Conservation (phyloP, 2,888 invertebrate species). For the Melanotus villosus region DNA sequence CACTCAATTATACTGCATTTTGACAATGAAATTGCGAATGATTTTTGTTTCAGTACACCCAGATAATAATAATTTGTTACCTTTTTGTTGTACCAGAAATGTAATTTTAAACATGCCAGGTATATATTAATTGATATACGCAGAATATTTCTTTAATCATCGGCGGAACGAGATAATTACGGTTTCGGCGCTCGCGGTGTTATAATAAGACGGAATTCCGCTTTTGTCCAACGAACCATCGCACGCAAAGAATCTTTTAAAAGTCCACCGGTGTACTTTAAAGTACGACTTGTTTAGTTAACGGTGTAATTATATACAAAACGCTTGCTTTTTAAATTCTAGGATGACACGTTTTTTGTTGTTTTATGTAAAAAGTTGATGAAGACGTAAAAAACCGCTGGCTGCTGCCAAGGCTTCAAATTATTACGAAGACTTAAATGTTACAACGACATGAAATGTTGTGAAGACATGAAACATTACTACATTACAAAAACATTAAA, state of each 20-base stretch:
- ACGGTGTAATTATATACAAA: constrained; percentile 11
- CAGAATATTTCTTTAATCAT: constrained; percentile 31
- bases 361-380: too few relatives aligned
- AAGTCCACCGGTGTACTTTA: not conserved
- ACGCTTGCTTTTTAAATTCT: too few relatives aligned
- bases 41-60: constrained; percentile 26
- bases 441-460: too few relatives aligned
- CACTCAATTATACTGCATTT: constrained; percentile 42
- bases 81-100: constrained; percentile 8
- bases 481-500: too few relatives aligned
- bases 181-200: constrained; percentile 27
- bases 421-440: too few relatives aligned
- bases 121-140: constrained; percentile 32
- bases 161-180: constrained; percentile 29
- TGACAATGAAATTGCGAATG: constrained; percentile 46
- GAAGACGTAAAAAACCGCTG: too few relatives aligned
- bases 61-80: constrained; percentile 8
- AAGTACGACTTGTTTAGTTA: constrained; percentile 18
- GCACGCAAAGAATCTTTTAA: not conserved
- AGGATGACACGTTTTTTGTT: too few relatives aligned
- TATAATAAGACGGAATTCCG: constrained; percentile 19
- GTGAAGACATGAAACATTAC: too few relatives aligned
- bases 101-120: constrained; percentile 11
- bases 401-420: too few relatives aligned
- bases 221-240: constrained; percentile 13